Percentiles rank a stretch among this genome's conserved stretches.
Evolutionary conservation across 2,797 vertebrate genomes (phyloP).

Genomic region (Tachyglossus aculeatus): DNA sequence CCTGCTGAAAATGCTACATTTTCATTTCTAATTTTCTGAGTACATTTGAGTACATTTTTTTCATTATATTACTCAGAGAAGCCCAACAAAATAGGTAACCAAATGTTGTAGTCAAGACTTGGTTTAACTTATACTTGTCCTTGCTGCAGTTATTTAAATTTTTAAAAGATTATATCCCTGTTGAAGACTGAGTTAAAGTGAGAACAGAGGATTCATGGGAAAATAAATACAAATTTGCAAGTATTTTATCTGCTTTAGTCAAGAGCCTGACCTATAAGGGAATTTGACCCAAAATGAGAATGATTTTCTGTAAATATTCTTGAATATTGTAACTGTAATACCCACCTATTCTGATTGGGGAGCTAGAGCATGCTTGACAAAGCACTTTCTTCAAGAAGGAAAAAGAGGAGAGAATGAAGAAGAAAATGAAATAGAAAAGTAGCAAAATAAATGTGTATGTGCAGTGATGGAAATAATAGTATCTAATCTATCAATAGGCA

Average conservation of each 20-base stretch:
- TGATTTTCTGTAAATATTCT: slow-evolving; percentile 7
- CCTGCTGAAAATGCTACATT: slow-evolving; percentile 22
- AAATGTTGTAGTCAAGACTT: too few relatives aligned
- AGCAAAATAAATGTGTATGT: neutral
- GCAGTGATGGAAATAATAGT: too few relatives aligned
- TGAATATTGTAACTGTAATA: too few relatives aligned
- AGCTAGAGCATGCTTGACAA: too few relatives aligned
- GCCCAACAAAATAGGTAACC: too few relatives aligned
- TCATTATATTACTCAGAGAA: too few relatives aligned
- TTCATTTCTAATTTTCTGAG: slow-evolving; percentile 4
- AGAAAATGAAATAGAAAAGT: neutral
- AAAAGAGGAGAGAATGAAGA: neutral
- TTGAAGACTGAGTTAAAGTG: neutral
- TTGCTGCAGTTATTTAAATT: slow-evolving; percentile 10
- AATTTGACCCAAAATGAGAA: slow-evolving; percentile 13
- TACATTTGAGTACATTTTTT: slow-evolving; percentile 20
- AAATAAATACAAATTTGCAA: slow-evolving; percentile 33
- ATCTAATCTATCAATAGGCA: too few relatives aligned
- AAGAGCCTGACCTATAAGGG: slow-evolving; percentile 28
- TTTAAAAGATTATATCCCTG: slow-evolving; percentile 31
- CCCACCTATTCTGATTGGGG: too few relatives aligned
- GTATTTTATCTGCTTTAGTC: slow-evolving; percentile 38
- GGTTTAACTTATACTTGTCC: too few relatives aligned
- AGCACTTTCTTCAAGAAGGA: neutral
- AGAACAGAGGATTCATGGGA: slow-evolving; percentile 25